Conservation (phyloP, 2,797 vertebrate species). For the Acipenser transmontanus region DNA sequence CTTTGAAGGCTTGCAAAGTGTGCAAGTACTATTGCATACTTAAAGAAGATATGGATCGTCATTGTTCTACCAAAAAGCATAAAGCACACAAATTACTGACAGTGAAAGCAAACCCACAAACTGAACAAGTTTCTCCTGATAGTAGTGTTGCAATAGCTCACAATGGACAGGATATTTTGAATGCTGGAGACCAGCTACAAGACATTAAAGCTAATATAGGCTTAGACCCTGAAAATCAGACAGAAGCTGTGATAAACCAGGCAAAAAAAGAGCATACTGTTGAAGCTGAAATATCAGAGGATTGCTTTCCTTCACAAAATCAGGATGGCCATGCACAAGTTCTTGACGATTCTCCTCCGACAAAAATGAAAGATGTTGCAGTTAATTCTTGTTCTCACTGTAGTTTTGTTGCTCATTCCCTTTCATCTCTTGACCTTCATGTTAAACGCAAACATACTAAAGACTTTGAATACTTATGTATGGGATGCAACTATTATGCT, state of each 20-base stretch:
- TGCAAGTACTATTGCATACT: too few species aligned
- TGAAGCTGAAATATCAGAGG: slow-evolving; percentile 28
- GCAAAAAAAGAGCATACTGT: slow-evolving; percentile 14
- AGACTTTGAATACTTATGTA: slow-evolving; percentile 89
- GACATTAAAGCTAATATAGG: neutral
- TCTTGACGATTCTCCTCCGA: slow-evolving; percentile 13
- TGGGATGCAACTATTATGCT: slow-evolving; percentile 90
- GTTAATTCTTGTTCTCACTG: slow-evolving; percentile 71
- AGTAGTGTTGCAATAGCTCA: too few species aligned
- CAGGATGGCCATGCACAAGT: slow-evolving; percentile 18
- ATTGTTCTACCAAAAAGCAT: too few species aligned
- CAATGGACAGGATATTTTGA: too few species aligned
- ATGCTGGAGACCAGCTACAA: neutral
- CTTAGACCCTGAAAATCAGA: slow-evolving; percentile 28
- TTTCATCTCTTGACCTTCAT: slow-evolving; percentile 79
- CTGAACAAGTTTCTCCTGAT: too few species aligned
- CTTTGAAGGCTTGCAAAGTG: too few species aligned
- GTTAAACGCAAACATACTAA: slow-evolving; percentile 84
- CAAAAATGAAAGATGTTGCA: slow-evolving; percentile 42
- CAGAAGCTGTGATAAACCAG: slow-evolving; percentile 19
- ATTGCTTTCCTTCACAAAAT: slow-evolving; percentile 26
- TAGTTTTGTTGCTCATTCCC: slow-evolving; percentile 77
- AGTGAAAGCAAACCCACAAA: too few species aligned
- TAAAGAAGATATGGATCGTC: too few species aligned
- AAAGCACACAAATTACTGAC: too few species aligned